Base-by-base conservation (phyloP, 2,113 vertebrate genomes). In the Platycercus adscitus region DNA sequence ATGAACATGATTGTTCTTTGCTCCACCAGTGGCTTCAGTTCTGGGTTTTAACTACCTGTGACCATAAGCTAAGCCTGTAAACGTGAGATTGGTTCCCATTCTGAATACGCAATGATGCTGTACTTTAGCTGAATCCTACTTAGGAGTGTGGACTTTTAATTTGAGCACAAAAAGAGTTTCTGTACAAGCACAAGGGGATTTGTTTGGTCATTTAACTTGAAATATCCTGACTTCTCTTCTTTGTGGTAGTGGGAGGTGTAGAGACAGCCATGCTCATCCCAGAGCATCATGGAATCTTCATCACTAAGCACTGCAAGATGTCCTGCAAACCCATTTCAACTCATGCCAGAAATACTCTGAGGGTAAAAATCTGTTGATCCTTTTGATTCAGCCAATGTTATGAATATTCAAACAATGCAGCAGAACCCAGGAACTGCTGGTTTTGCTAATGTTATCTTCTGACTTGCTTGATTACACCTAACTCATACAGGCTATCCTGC, bases 401-500 rank as follows among this genome's bases (percentile, higher is more conserved):
- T 6, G 26, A 33, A 10, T 8, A 12, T 49, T 44, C n/a, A 61
- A 47, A 23, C 19, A 24, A 2, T 8, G 41, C 28, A 76, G 63
- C 49, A 87, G 39, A 16, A 73, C 7, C 21, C 47, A 35, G 41
- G 29, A n/a, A 8, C 26, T 20, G 11, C 0, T 88, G 75, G 7
- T 10, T 80, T 68, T 44, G 10, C 52, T 72, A 19, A 0, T 7
- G 10, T 6, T 44, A 5, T 24, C 7, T 5, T 43, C 13, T 43
- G 35, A n/a, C 43, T 41, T 16, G 26, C 58, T 83, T 4, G 11
- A 17, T 17, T n/a, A 9, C 25, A 33, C 14, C 43, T 24, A 0
- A 4, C 50, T 39, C 8, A 0, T 5, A 7, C 23, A 10, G 13
- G 28, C 33, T 37, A 1, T 55, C 41, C 39, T 69, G 79, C 55